A percentile compares a stretch with the other conserved stretches of the same genome.
phyloP scores from a whole-genome alignment of 2,113 vertebrate genomes.

The Paratilapia polleni region DNA sequence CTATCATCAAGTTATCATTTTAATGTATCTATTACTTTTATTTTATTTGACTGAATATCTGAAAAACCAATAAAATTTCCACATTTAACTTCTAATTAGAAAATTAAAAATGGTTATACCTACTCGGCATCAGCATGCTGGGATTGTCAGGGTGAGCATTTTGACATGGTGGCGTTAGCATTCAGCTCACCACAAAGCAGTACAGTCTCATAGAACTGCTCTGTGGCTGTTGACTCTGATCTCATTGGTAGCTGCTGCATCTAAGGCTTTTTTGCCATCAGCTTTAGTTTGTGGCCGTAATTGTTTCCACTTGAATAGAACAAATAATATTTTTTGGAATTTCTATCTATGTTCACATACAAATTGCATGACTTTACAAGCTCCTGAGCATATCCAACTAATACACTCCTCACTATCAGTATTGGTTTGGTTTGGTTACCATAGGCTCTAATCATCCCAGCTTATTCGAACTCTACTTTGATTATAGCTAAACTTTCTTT shows the following conservation, averaged over 20 bases:
- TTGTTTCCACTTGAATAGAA: background rate
- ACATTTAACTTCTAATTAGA: background rate
- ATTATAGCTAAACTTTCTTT: conserved; percentile 4
- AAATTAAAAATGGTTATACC: background rate
- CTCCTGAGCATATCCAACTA: background rate
- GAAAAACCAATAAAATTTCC: background rate
- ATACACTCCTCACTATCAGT: background rate
- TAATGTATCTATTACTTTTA: background rate
- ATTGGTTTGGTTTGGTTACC: background rate
- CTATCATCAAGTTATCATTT: background rate
- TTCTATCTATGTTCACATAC: background rate
- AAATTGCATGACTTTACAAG: background rate
- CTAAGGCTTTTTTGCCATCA: background rate
- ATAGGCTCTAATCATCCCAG: conserved; percentile 10
- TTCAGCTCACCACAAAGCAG: background rate
- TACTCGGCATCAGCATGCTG: background rate
- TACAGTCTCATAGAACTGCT: background rate
- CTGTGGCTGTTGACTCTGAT: background rate
- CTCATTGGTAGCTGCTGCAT: background rate
- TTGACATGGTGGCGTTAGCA: background rate
- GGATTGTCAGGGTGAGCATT: background rate
- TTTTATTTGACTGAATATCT: background rate
- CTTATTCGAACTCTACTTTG: conserved; percentile 24
- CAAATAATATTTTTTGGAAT: background rate
- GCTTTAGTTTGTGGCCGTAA: background rate